Evolutionary conservation across 2,797 vertebrate species (phyloP).

Genomic region (Myoxocephalus aenaeus): DNA sequence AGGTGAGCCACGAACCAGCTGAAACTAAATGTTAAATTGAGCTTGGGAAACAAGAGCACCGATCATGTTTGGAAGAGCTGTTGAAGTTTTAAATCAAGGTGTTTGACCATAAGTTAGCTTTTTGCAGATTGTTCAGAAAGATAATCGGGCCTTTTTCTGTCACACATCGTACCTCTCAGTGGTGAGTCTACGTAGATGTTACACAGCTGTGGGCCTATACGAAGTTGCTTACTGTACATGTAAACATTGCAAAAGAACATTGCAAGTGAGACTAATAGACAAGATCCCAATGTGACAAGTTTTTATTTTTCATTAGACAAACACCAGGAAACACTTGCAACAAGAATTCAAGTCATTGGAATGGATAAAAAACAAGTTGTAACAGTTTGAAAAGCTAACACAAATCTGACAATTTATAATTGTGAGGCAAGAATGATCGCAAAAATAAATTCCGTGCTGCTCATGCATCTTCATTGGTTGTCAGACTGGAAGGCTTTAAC

Average conservation of each 20-base stretch:
- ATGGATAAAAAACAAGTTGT: neutral
- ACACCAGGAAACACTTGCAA: neutral
- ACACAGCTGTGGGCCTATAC: neutral
- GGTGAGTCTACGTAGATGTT: neutral
- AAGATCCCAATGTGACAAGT: neutral
- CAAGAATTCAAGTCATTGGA: neutral
- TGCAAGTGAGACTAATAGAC: neutral
- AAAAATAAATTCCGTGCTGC: neutral
- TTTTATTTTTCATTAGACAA: neutral
- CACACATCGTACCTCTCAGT: neutral
- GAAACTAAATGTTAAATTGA: conserved; percentile 2
- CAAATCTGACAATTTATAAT: neutral
- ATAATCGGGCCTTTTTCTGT: neutral
- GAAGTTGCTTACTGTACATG: neutral
- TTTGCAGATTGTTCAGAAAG: neutral
- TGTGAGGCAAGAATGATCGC: neutral
- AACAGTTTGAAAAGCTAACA: neutral
- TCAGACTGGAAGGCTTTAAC: conserved; percentile 83
- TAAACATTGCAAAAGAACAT: neutral
- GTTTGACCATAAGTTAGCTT: neutral
- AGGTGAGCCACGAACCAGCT: neutral
- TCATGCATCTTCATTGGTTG: conserved; percentile 85
- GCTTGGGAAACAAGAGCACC: neutral
- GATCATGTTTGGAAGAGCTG: neutral
- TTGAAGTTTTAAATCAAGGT: neutral